Percentiles rank a stretch among this genome's conserved stretches.
phyloP scores from a whole-genome alignment of 2,113 vertebrate genomes.

The Notarius quadriscutis region DNA sequence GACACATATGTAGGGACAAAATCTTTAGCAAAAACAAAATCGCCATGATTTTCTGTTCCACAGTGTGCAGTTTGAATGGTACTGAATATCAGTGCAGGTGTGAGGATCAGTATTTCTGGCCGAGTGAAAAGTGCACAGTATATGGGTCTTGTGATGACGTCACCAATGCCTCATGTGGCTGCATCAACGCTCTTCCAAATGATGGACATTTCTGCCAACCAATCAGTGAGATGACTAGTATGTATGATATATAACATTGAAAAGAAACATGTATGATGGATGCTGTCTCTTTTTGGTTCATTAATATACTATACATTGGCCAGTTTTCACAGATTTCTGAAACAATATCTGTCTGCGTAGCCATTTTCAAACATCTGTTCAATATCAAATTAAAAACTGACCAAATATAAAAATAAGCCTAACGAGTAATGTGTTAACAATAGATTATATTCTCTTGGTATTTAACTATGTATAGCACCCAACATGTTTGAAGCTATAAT shows the following conservation, averaged over 20 bases:
- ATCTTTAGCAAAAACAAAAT: not conserved
- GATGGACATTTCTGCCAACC: constrained; percentile 35
- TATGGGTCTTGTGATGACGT: constrained; percentile 44
- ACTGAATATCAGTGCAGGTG: constrained; percentile 49
- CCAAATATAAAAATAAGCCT: no score
- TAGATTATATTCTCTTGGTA: no score
- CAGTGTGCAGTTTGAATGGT: constrained; percentile 51
- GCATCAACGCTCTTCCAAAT: constrained; percentile 31
- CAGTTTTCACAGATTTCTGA: no score
- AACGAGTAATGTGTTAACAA: no score
- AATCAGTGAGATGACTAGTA: not conserved
- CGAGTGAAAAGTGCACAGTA: constrained; percentile 42
- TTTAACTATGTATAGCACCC: no score
- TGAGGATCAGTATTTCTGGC: constrained; percentile 46
- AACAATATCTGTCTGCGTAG: no score
- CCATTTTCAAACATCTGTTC: not conserved
- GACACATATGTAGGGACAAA: not conserved
- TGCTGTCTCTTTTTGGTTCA: not conserved
- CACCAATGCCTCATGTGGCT: constrained; percentile 38
- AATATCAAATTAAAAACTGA: not conserved
- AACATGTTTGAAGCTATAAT: no score
- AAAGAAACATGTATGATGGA: not conserved
- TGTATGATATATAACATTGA: not conserved
- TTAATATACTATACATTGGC: not conserved
- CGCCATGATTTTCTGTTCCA: not conserved